A percentile compares a stretch with the other conserved stretches of the same genome.
Conservation (phyloP, 2,113 vertebrate genomes). For the Protobothrops mucrosquamatus region DNA sequence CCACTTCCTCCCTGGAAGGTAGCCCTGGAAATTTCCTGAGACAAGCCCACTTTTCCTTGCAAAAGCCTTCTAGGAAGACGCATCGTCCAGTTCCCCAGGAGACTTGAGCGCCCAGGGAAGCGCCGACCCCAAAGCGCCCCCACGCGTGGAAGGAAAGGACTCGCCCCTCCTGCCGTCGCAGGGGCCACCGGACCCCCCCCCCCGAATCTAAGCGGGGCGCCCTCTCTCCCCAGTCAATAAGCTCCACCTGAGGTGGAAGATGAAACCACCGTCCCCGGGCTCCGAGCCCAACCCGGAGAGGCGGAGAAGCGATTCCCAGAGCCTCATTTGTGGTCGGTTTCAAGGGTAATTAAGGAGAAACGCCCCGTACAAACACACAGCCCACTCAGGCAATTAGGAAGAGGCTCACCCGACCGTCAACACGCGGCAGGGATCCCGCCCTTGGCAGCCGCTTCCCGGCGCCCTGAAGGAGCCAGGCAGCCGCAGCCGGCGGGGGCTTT, state of each 20-base stretch:
- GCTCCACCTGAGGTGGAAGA: background rate
- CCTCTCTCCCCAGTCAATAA: background rate
- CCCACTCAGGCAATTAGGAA: background rate
- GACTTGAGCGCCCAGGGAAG: background rate
- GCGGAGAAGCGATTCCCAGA: background rate
- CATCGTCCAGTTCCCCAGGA: background rate
- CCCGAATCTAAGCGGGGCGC: background rate
- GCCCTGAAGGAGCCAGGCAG: background rate
- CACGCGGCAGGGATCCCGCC: background rate
- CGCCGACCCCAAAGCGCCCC: too few species aligned
- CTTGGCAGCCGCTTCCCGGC: background rate
- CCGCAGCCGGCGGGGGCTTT: background rate
- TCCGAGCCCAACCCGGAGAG: background rate
- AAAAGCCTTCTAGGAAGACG: background rate
- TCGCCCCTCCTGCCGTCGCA: background rate
- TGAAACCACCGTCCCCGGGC: background rate
- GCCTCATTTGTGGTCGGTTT: background rate
- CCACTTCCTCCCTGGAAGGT: background rate
- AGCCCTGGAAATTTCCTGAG: background rate
- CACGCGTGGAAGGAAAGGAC: background rate
- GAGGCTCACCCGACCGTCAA: background rate
- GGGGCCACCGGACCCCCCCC: background rate
- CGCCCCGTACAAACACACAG: background rate
- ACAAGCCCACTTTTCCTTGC: background rate
- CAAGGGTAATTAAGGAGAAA: background rate